phyloP scores from a whole-genome alignment of 2,888 invertebrate species.

The Bombylius major region DNA sequence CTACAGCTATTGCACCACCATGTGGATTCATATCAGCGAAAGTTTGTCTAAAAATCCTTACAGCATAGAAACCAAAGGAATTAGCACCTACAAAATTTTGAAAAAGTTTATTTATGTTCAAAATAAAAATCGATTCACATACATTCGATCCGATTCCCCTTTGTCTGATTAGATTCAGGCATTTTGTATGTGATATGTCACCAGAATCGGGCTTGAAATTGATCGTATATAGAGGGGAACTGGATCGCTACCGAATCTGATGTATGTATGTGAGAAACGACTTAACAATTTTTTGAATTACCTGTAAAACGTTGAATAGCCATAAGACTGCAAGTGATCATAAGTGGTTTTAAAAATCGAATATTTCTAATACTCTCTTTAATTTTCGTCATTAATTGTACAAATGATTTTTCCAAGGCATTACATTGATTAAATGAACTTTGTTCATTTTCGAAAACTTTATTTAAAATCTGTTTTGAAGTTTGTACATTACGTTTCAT shows the following conservation, averaged over 20 bases:
- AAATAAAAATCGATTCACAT: not conserved
- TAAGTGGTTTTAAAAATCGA: constrained; percentile 52
- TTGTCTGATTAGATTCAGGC: no score
- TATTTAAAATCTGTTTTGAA: not conserved
- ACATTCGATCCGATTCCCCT: not conserved
- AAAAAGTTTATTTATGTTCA: constrained; percentile 1
- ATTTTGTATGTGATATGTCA: no score
- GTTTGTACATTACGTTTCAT: constrained; percentile 47
- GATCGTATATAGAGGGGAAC: no score
- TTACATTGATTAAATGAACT: not conserved
- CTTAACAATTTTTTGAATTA: not conserved
- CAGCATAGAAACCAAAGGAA: constrained; percentile 75
- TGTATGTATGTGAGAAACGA: no score
- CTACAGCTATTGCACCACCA: constrained; percentile 73
- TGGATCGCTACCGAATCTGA: no score
- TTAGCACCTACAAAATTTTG: constrained; percentile 47
- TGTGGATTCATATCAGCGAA: constrained; percentile 71
- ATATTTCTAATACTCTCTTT: constrained; percentile 32
- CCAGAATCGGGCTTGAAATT: no score
- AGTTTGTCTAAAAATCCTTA: constrained; percentile 74
- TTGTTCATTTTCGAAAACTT: not conserved
- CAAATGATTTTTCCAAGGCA: not conserved
- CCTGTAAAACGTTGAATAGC: constrained; percentile 66
- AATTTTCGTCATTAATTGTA: constrained; percentile 6
- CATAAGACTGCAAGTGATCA: constrained; percentile 77